Percentiles rank a stretch among this genome's conserved stretches.
phyloP scores from a whole-genome alignment of 1,140 invertebrate genomes.

The Drosophila malerkotliana region DNA sequence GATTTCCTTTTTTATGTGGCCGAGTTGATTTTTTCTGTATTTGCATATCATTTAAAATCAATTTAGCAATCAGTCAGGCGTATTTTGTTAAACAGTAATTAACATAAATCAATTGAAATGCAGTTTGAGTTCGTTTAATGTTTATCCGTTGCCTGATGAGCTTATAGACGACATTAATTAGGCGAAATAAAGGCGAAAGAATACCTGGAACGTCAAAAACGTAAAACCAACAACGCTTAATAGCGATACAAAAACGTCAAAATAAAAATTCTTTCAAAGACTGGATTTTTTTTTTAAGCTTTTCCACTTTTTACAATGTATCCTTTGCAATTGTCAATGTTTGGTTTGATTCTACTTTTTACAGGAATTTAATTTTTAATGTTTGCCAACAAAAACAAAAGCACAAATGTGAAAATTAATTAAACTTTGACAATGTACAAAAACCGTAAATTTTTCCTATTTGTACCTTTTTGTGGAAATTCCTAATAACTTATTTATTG shows the following conservation, averaged over 20 bases:
- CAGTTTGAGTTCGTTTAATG: constrained; percentile 55
- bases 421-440: constrained; percentile 28
- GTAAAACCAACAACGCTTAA: neutral
- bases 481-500: constrained; percentile 48
- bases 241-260: neutral
- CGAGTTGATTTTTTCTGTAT: constrained; percentile 44
- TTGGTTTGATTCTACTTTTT: constrained; percentile 1
- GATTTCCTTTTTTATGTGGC: constrained; percentile 33
- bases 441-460: constrained; percentile 20
- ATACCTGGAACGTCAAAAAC: neutral
- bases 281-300: constrained; percentile 8
- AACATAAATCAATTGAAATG: constrained; percentile 75
- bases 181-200: constrained; percentile 18
- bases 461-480: constrained; percentile 8
- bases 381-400: constrained; percentile 7
- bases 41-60: constrained; percentile 77
- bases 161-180: constrained; percentile 55
- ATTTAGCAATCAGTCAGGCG: constrained; percentile 71
- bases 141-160: constrained; percentile 55
- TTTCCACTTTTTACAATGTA: neutral
- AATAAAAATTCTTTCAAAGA: neutral
- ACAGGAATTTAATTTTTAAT: constrained; percentile 25
- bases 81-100: constrained; percentile 78
- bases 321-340: neutral
- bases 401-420: constrained; percentile 63